phyloP scores from a whole-genome alignment of 2,888 invertebrate species.

The Sesamia inferens region DNA sequence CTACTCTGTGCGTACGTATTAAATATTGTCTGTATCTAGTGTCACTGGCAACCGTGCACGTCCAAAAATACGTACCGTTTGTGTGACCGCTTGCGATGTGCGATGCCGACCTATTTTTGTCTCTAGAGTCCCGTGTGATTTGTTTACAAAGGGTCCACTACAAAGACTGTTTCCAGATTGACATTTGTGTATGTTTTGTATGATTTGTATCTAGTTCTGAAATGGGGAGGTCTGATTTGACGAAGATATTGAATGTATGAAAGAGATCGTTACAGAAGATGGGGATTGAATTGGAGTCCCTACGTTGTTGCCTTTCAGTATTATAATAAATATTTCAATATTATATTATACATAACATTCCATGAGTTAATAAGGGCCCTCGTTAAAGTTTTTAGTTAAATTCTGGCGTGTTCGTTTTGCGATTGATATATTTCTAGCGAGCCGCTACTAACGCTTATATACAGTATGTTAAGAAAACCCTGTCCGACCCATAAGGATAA shows the following conservation, averaged over 20 bases:
- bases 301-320: constrained; percentile 9
- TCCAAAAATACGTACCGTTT: constrained; percentile 74
- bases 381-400: not conserved
- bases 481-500: no score
- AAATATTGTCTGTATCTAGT: constrained; percentile 61
- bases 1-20: constrained; percentile 32
- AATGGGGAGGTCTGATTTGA: constrained; percentile 28
- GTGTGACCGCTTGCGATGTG: constrained; percentile 66
- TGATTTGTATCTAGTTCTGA: constrained; percentile 50
- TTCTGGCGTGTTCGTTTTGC: constrained; percentile 11
- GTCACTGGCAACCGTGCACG: constrained; percentile 71
- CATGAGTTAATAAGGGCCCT: not conserved
- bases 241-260: constrained; percentile 27
- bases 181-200: constrained; percentile 54
- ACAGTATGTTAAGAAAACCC: no score
- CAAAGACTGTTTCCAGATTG: constrained; percentile 66
- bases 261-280: constrained; percentile 22
- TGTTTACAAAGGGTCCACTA: constrained; percentile 76
- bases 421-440: constrained; percentile 4
- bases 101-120: constrained; percentile 75
- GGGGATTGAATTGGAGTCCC: not conserved
- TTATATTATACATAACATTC: no score
- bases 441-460: constrained; percentile 6
- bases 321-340: not conserved
- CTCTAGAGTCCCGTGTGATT: constrained; percentile 63